Base-by-base conservation (phyloP, 2,797 vertebrate species). In the Coreius guichenoti region DNA sequence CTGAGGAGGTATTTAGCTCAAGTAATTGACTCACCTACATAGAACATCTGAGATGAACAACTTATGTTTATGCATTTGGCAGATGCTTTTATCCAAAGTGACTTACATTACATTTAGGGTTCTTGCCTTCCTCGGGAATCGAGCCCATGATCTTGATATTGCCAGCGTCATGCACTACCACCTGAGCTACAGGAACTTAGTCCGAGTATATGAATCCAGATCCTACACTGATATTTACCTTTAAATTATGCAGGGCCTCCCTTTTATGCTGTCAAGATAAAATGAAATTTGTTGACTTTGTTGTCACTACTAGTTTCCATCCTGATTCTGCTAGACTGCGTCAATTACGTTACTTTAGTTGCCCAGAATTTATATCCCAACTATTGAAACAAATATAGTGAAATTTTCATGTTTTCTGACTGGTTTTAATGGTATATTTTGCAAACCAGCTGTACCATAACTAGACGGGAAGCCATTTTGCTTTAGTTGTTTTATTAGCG, bases 391-490 rank as follows among this genome's bases (percentile, higher is more conserved):
- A 5, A 70, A 78, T 54, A 74, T 21, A 49, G 8, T 31, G 5
- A 39, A 13, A n/a, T 39, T 43, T 54, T 39, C 7, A 16, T 17
- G 8, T 68, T 49, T 47, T 47, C 39, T 16, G 58, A 31, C n/a
- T 16, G 43, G 61, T 54, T 21, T 63, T 65, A 74, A 31, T 63
- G 68, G 36, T 67, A 14, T 67, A 39, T 65, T 49, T 43, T 58
- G 58, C 23, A 54, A 80, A 67, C 75, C 68, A 84, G 68, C 36
- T 80, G 47, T 63, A 70, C 36, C 51, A 33, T 69, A 68, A 69
- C 79, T 36, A 33, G 36, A 61, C 75, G 43, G 73, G 73, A 82
- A 80, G 86, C 81, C 78, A 87, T 87, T 83, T 83, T 83, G 76
- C 75, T 80, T 39, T 73, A 83, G 54, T 63, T 8, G 47, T 83